These are phyloP conservation scores for Macrophya annulata DNA, from an alignment of 2,888 invertebrate genomes.

Conservation along the genomic window DNA sequence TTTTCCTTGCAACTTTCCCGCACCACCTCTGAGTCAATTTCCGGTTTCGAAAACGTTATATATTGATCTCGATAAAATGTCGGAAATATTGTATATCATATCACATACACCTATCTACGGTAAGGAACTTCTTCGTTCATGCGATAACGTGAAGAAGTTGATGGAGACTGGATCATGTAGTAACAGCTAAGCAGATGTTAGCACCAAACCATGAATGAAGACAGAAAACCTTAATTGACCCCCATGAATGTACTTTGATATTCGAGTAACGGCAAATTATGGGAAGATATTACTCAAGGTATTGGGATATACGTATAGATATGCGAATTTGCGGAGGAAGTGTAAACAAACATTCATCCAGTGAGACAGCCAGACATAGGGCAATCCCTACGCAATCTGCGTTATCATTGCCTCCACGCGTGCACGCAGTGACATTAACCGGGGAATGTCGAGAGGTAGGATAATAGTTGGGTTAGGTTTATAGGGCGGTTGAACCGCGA, in stretches of 20 bases:
- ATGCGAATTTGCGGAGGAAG: neutral
- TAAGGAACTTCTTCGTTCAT: neutral
- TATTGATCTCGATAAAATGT: slow-evolving; percentile 36
- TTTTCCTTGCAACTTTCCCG: slow-evolving; percentile 1
- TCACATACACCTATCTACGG: neutral
- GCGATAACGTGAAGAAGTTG: neutral
- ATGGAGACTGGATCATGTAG: neutral
- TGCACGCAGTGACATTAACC: slow-evolving; percentile 53
- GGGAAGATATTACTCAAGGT: slow-evolving; percentile 21
- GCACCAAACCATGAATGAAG: neutral
- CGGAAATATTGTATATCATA: slow-evolving; percentile 14
- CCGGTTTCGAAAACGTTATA: slow-evolving; percentile 34
- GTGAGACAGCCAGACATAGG: slow-evolving; percentile 18
- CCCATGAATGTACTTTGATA: neutral
- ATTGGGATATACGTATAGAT: neutral
- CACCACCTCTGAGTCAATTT: slow-evolving; percentile 26
- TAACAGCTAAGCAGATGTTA: neutral
- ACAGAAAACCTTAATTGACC: slow-evolving; percentile 3
- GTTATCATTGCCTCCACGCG: slow-evolving; percentile 53
- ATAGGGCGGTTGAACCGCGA: slow-evolving; percentile 55
- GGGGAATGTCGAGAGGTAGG: slow-evolving; percentile 54
- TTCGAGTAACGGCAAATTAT: slow-evolving; percentile 7
- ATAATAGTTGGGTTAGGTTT: slow-evolving; percentile 55
- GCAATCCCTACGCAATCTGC: slow-evolving; percentile 50
- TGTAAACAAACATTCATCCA: slow-evolving; percentile 6